Conservation (phyloP, 2,113 vertebrate species). For the Psophia crepitans region DNA sequence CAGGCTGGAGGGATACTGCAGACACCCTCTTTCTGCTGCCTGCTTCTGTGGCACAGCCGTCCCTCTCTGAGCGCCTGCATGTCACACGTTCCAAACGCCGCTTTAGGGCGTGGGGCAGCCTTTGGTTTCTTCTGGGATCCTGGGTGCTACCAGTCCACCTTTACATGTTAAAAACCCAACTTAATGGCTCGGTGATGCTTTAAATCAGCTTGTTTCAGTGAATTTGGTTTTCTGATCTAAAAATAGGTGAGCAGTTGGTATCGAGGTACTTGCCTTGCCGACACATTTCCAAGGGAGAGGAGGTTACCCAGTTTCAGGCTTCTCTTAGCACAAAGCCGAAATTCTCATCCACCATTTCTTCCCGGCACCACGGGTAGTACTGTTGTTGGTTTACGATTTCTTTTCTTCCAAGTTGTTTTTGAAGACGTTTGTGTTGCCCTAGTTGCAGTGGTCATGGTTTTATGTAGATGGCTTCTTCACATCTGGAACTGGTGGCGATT, state of each 20-base stretch:
- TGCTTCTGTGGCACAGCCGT: neutral
- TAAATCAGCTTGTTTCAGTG: neutral
- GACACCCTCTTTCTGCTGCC: neutral
- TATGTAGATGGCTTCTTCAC: neutral
- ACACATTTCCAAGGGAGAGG: neutral
- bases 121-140: neutral
- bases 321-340: neutral
- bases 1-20: neutral
- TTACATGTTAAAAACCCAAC: neutral
- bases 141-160: neutral
- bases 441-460: neutral
- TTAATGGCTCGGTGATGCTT: neutral
- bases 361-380: neutral
- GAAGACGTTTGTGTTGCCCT: neutral
- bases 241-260: neutral
- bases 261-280: neutral
- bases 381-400: neutral
- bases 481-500: neutral
- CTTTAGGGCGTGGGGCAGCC: too few relatives aligned
- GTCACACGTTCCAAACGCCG: neutral
- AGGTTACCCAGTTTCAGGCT: neutral
- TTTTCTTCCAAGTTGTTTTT: neutral
- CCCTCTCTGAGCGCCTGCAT: neutral
- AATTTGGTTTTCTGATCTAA: neutral
- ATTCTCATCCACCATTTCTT: neutral